phyloP scores from a whole-genome alignment of 2,797 vertebrate species.

The Poeciliopsis paucimaculata region DNA sequence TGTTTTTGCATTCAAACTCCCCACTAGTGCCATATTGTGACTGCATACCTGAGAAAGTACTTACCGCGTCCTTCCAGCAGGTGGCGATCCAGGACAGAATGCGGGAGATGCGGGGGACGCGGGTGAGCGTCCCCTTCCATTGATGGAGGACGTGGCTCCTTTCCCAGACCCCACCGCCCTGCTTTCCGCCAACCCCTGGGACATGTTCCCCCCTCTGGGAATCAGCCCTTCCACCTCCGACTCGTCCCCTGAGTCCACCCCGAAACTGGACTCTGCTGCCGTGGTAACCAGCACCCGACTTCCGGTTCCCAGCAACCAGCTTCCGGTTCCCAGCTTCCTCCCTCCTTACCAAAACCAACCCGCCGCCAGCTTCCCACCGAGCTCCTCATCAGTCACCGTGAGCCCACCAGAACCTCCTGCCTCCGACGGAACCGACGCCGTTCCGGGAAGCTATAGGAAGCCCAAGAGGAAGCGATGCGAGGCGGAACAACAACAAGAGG shows the following conservation, averaged over 20 bases:
- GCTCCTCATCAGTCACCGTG: background rate
- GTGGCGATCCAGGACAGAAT: background rate
- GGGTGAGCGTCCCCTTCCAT: background rate
- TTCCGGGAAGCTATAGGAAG: background rate
- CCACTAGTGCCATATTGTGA: too few species aligned
- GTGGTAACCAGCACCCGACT: conserved; percentile 25
- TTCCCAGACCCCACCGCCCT: background rate
- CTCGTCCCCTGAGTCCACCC: conserved; percentile 9
- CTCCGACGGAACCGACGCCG: background rate
- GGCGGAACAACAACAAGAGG: background rate
- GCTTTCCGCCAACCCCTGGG: conserved; percentile 55
- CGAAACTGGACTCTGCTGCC: rapidly evolving
- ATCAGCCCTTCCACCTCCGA: conserved; percentile 23
- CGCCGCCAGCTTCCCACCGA: background rate
- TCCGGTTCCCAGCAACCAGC: conserved; percentile 24
- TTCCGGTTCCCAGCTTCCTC: conserved; percentile 24
- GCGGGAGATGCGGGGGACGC: background rate
- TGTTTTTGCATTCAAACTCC: too few species aligned
- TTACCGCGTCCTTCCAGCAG: background rate
- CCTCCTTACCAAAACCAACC: conserved; percentile 58
- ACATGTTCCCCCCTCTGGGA: conserved; percentile 54
- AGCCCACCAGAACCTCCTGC: conserved; percentile 2
- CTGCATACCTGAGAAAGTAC: too few species aligned
- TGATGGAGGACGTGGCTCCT: background rate
- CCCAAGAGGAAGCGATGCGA: conserved; percentile 51